These are phyloP conservation scores for Neostethus bicornis DNA, from an alignment of 2,797 vertebrate genomes.

Conservation along the genomic window DNA sequence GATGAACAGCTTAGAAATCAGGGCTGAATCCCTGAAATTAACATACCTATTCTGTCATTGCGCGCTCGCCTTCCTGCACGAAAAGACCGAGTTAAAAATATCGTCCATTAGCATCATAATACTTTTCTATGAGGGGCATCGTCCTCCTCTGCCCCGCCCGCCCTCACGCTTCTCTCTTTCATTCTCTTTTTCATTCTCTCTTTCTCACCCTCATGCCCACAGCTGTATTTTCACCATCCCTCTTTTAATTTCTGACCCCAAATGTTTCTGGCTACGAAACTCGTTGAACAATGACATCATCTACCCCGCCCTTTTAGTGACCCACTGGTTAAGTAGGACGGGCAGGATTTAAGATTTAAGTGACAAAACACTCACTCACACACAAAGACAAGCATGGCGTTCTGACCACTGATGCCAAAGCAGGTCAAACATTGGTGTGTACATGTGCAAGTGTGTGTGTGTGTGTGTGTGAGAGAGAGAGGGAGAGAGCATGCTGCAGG, in stretches of 20 bases:
- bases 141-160: background rate
- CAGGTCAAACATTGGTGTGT: constrained; percentile 49
- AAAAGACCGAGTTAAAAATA: constrained; percentile 11
- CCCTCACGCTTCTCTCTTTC: constrained; percentile 2
- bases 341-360: constrained; percentile 63
- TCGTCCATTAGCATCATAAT: constrained; percentile 2
- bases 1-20: background rate
- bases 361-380: constrained; percentile 43
- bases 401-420: constrained; percentile 52
- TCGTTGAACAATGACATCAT: constrained; percentile 49
- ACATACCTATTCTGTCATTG: background rate
- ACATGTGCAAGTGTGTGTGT: constrained; percentile 11
- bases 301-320: constrained; percentile 48
- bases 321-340: constrained; percentile 68
- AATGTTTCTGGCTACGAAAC: constrained; percentile 23
- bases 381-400: constrained; percentile 17
- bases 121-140: constrained; percentile 3
- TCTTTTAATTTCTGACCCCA: constrained; percentile 14
- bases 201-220: constrained; percentile 15
- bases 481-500: constrained; percentile 19
- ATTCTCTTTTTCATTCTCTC: constrained; percentile 18
- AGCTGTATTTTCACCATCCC: constrained; percentile 17
- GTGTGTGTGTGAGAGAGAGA: constrained; percentile 20
- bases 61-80: background rate
- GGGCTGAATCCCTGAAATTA: background rate